Conservation (phyloP, 2,888 invertebrate genomes). For the Epistrophe eligans region DNA sequence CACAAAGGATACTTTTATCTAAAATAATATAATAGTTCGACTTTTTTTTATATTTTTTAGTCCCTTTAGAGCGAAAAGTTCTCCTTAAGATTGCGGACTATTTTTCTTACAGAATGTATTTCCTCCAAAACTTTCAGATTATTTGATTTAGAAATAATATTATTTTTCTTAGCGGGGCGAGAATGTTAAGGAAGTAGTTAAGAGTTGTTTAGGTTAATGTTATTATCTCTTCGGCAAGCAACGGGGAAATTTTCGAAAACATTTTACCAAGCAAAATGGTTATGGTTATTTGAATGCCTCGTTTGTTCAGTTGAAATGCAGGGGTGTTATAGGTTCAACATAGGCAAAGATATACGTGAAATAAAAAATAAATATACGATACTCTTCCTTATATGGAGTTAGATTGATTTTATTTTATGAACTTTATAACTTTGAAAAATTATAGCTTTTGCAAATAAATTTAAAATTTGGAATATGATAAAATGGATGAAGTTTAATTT, state of each 20-base stretch:
- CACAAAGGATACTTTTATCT: conserved; percentile 38
- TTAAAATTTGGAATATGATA: too few relatives aligned
- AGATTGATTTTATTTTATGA: too few relatives aligned
- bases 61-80: conserved; percentile 31
- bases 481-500: too few relatives aligned
- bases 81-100: conserved; percentile 17
- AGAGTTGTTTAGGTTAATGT: conserved; percentile 27
- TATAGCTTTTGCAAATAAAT: too few relatives aligned
- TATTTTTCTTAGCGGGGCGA: conserved; percentile 3
- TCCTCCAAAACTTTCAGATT: conserved; percentile 26
- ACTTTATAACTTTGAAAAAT: too few relatives aligned
- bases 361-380: too few relatives aligned
- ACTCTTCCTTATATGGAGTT: too few relatives aligned
- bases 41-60: neutral
- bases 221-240: neutral
- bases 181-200: conserved; percentile 9
- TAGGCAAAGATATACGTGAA: too few relatives aligned
- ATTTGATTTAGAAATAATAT: conserved; percentile 35
- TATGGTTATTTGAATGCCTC: too few relatives aligned
- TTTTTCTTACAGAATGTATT: conserved; percentile 29
- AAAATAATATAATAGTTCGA: conserved; percentile 52
- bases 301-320: too few relatives aligned
- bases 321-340: too few relatives aligned
- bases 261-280: too few relatives aligned
- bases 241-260: neutral